Evolutionary conservation across 2,113 vertebrate species (phyloP).

Genomic region (Notarius quadriscutis): DNA sequence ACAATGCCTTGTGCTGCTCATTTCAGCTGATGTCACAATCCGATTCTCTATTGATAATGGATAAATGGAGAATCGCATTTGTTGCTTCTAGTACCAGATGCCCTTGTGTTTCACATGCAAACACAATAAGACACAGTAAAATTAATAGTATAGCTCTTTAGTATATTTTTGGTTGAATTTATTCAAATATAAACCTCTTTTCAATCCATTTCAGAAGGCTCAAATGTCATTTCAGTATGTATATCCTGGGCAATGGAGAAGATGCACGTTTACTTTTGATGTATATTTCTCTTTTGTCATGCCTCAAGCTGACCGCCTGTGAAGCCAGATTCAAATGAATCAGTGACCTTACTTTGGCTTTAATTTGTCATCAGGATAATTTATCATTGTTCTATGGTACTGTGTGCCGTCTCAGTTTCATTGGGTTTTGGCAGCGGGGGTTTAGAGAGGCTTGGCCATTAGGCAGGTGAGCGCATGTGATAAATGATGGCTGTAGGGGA

Average conservation of each 20-base stretch:
- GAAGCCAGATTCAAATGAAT: constrained; percentile 29
- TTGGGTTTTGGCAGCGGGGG: constrained; percentile 34
- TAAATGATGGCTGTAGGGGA: constrained; percentile 40
- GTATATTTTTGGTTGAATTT: background rate
- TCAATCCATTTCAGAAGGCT: background rate
- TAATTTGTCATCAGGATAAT: constrained; percentile 46
- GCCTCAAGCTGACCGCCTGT: constrained; percentile 20
- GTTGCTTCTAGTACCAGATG: background rate
- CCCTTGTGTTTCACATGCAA: background rate
- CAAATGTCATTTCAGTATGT: background rate
- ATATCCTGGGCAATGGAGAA: constrained; percentile 1
- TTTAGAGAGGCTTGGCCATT: constrained; percentile 23
- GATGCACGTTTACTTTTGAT: constrained; percentile 18
- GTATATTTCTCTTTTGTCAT: constrained; percentile 16
- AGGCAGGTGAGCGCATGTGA: constrained; percentile 48
- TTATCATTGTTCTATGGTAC: constrained; percentile 43
- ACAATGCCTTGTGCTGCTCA: too few relatives aligned
- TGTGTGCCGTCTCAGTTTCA: constrained; percentile 40
- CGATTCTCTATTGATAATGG: too few relatives aligned
- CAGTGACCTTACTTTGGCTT: constrained; percentile 50
- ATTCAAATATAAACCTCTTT: background rate
- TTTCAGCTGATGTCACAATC: too few relatives aligned
- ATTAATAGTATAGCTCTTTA: background rate
- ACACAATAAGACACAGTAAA: background rate
- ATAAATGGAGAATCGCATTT: too few relatives aligned